These are phyloP conservation scores for Coremacera marginata DNA, from an alignment of 2,888 invertebrate genomes.

Conservation along the genomic window DNA sequence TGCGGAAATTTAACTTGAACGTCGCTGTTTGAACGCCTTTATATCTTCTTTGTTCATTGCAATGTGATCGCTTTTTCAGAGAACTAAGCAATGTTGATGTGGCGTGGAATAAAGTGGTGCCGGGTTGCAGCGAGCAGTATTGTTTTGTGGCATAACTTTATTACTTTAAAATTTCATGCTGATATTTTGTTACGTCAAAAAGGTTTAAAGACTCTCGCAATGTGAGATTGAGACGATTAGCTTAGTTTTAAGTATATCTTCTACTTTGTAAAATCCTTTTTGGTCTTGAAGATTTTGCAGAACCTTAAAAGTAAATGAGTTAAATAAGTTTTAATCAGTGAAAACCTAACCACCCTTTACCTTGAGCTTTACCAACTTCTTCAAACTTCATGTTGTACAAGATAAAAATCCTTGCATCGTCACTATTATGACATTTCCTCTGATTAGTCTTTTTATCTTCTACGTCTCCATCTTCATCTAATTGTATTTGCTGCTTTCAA, in stretches of 20 bases:
- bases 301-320: not conserved
- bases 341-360: not conserved
- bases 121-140: not conserved
- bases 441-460: not conserved
- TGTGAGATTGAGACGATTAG: not conserved
- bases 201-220: slow-evolving; percentile 13
- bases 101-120: not conserved
- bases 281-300: not conserved
- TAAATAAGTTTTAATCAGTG: slow-evolving; percentile 9
- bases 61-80: slow-evolving; percentile 20
- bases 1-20: slow-evolving; percentile 22
- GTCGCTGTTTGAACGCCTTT: slow-evolving; percentile 15
- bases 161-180: slow-evolving; percentile 18
- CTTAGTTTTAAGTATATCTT: not conserved
- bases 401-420: not conserved
- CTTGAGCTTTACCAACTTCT: slow-evolving; percentile 22
- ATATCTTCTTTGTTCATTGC: slow-evolving; percentile 32
- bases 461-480: not conserved
- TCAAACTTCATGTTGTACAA: not conserved
- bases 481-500: not conserved
- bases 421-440: slow-evolving; percentile 4
- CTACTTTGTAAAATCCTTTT: not conserved
- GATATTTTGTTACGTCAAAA: slow-evolving; percentile 14
- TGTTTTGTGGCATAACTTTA: slow-evolving; percentile 1
- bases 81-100: slow-evolving; percentile 3